Conservation (phyloP, 2,113 vertebrate species). For the Pseudois nayaur region DNA sequence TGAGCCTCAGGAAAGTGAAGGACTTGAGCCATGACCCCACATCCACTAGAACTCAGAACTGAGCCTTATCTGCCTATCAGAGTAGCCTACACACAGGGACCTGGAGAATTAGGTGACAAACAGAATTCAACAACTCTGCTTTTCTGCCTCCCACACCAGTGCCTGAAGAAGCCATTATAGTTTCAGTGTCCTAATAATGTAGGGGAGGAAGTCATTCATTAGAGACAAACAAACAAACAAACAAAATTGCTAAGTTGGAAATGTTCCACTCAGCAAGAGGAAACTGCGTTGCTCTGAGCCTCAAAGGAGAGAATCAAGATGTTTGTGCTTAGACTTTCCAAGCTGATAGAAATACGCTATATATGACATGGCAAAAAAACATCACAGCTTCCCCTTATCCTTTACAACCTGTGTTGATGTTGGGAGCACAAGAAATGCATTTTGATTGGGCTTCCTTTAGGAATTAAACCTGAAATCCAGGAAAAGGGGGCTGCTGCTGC, state of each 20-base stretch:
- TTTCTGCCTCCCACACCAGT: not conserved
- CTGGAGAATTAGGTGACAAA: not conserved
- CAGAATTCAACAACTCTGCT: not conserved
- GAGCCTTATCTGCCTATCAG: not conserved
- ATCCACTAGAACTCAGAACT: not conserved
- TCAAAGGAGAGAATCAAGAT: not conserved
- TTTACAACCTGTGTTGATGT: not conserved
- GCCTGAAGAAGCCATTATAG: not conserved
- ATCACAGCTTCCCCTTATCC: not conserved
- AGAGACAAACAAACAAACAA: not conserved
- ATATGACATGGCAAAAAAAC: not conserved
- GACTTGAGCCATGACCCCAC: not conserved
- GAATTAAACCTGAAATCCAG: constrained; percentile 22
- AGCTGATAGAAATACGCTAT: not conserved
- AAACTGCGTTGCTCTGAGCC: not conserved
- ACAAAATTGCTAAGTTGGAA: not conserved
- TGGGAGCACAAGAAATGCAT: not conserved
- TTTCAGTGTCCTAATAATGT: not conserved
- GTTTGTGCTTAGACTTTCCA: not conserved
- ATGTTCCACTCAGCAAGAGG: not conserved
- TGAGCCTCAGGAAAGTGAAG: not conserved
- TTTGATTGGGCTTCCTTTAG: not conserved
- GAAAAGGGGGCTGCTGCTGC: not conserved
- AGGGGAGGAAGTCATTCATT: constrained; percentile 18
- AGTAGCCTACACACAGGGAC: not conserved